These are phyloP conservation scores for Scomberomorus guttatus DNA, from an alignment of 2,797 vertebrate species.

Conservation along the genomic window DNA sequence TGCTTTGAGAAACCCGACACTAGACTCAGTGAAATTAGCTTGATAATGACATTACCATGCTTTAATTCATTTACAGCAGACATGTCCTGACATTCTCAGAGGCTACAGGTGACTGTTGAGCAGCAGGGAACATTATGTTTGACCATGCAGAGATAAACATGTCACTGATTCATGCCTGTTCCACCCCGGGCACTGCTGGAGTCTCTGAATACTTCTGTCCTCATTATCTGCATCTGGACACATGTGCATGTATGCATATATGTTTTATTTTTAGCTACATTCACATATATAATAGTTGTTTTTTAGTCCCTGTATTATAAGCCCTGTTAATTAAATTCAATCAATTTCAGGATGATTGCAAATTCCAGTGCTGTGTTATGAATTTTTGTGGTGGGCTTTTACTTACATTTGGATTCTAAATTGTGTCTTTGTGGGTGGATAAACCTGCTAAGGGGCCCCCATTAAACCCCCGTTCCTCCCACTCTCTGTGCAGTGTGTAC, in stretches of 20 bases:
- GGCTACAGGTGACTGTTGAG: conserved; percentile 7
- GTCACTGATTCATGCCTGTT: not conserved
- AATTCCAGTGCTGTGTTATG: not conserved
- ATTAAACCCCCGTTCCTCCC: not conserved
- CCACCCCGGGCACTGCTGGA: not conserved
- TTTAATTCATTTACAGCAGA: not conserved
- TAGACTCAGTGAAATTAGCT: not conserved
- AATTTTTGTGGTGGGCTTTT: too few relatives aligned
- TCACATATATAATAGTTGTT: not conserved
- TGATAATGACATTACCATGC: not conserved
- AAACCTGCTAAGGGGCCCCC: too few relatives aligned
- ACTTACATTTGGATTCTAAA: not conserved
- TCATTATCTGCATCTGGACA: not conserved
- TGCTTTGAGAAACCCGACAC: not conserved
- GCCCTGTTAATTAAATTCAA: too few relatives aligned
- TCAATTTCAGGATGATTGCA: not conserved
- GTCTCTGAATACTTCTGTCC: not conserved
- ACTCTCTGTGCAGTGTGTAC: not conserved
- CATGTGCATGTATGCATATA: not conserved
- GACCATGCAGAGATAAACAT: not conserved
- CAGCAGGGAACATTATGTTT: not conserved
- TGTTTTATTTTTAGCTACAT: not conserved
- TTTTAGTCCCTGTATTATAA: not conserved
- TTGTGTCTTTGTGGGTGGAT: not conserved
- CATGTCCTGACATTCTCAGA: not conserved